Base-by-base conservation (phyloP, 2,888 invertebrate species). In the Liopterus haemorrhoidalis region DNA sequence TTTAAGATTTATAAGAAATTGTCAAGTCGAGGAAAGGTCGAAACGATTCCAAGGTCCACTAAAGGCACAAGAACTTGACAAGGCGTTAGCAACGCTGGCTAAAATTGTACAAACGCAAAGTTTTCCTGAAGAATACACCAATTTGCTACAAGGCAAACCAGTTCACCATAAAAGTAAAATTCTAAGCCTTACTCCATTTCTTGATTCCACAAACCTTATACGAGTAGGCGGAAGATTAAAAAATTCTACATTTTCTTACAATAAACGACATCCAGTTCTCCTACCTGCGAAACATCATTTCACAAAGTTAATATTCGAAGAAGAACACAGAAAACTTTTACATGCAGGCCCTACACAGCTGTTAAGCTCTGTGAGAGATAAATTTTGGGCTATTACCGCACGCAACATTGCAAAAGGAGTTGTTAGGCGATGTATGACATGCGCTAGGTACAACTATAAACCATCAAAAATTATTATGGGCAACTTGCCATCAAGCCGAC, bases 251-350 rank as follows among this genome's bases (percentile, higher is more conserved):
- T 31, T 31, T 31, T 12, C 31, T 6, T 31, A 16, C 14, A 18
- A 8, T 12, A 31, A 31, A 18, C 4, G 31, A 12, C 31, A 31
- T 31, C 31, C 31, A 12, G 18, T 31, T 5, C 31, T 31, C 31
- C 18, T 31, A 18, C 31, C 31, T 4, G 4, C 5, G 18, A 3
- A 12, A 3, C 14, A 31, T 12, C 31, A 18, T 3, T 12, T 31
- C 5, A 31, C 31, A 9, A 18, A 31, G 5, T 3, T 31, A 4
- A 16, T 31, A 12, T 31, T 31, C 18, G 6, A 31, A 5, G 31
- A 31, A 31, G 18, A 16, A 18, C 31, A 31, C 18, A 3, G 18
- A 16, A 12, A 31, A 31, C 14, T 8, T 16, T 31, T 31, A 12
- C 31, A 31, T 31, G 5, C 31, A 31, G 14, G 31, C 5, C n/a